These are phyloP conservation scores for Epicampocera succincta DNA, from an alignment of 2,888 invertebrate species.

Conservation along the genomic window DNA sequence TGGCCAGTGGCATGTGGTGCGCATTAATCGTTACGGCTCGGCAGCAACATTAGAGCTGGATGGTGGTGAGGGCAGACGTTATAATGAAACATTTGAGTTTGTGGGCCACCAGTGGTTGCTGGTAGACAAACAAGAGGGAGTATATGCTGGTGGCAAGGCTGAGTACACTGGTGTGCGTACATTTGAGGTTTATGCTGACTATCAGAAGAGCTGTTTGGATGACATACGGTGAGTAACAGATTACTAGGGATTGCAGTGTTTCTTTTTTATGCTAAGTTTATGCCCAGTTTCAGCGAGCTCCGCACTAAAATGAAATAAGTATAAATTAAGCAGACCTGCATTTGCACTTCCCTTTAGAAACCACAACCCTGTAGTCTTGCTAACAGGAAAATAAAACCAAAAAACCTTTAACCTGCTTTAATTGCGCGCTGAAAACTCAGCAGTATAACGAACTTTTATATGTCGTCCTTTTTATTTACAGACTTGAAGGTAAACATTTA, in stretches of 20 bases:
- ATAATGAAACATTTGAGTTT: constrained; percentile 95
- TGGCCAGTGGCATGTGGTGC: constrained; percentile 98
- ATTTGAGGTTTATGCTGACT: constrained; percentile 96
- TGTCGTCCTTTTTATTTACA: constrained; percentile 71
- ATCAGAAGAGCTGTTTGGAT: constrained; percentile 92
- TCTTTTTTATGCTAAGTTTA: not conserved
- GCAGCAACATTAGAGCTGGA: constrained; percentile 96
- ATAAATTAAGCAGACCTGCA: too few species aligned
- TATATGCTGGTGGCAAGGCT: constrained; percentile 97
- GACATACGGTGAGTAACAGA: constrained; percentile 83
- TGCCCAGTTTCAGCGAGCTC: too few species aligned
- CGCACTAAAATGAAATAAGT: too few species aligned
- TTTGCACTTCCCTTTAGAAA: too few species aligned
- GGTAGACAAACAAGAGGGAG: constrained; percentile 96
- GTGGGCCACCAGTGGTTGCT: constrained; percentile 95
- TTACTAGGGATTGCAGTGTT: constrained; percentile 11
- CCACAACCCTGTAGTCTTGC: too few species aligned
- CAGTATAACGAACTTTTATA: not conserved
- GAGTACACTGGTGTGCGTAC: constrained; percentile 96
- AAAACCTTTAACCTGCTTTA: not conserved
- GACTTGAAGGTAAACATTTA: constrained; percentile 96
- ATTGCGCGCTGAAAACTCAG: not conserved
- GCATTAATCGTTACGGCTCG: constrained; percentile 94
- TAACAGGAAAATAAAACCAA: too few species aligned
- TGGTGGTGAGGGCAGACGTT: constrained; percentile 95